A percentile compares a stretch with the other conserved stretches of the same genome.
Evolutionary conservation across 2,888 invertebrate species (phyloP).

Genomic region (Pseudococcus viburni): DNA sequence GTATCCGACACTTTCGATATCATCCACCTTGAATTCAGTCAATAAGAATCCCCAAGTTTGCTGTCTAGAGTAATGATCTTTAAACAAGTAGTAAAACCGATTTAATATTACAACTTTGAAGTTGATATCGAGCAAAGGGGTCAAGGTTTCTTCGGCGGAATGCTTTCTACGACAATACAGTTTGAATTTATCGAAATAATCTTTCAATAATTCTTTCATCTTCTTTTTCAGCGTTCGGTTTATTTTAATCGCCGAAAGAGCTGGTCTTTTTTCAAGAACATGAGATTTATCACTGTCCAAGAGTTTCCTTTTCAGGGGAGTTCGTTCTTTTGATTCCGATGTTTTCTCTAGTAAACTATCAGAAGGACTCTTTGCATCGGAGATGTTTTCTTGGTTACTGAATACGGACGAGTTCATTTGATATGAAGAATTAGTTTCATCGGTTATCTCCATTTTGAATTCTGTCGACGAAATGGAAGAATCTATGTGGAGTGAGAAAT

Average conservation of each 20-base stretch:
- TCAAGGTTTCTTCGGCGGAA: not conserved
- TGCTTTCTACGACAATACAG: not conserved
- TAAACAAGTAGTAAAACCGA: conserved; percentile 21
- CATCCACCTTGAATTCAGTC: conserved; percentile 51
- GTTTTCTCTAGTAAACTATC: not conserved
- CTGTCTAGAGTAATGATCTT: not conserved
- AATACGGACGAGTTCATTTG: no score
- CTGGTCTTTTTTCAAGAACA: conserved; percentile 49
- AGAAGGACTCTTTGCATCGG: not conserved
- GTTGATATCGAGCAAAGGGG: not conserved
- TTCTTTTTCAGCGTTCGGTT: conserved; percentile 38
- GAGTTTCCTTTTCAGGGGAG: not conserved
- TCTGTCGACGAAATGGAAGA: no score
- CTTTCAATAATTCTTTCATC: conserved; percentile 38
- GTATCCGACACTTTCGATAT: conserved; percentile 35
- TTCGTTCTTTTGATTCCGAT: not conserved
- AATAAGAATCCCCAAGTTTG: conserved; percentile 59
- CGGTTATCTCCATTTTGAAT: no score
- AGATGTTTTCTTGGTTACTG: no score
- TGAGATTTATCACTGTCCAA: not conserved
- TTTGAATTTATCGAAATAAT: conserved; percentile 53
- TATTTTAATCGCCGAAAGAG: conserved; percentile 46
- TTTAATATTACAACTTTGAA: conserved; percentile 45
- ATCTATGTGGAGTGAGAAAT: no score
- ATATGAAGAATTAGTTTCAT: no score